Evolutionary conservation across 2,797 vertebrate species (phyloP), one percentile per base, ranked within the genome.

Genomic region (Sparidentex hasta): DNA sequence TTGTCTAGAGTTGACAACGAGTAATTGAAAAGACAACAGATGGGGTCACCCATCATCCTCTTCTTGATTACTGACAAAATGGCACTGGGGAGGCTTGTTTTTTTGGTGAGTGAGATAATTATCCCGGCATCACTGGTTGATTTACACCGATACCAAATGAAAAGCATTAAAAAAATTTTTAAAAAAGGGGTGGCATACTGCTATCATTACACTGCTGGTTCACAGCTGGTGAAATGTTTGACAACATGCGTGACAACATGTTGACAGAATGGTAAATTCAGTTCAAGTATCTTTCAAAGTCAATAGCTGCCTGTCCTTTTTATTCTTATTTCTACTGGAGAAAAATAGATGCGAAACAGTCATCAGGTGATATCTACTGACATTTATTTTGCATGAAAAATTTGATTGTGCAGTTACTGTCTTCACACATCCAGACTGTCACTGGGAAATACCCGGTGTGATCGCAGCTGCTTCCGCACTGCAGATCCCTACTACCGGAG

Each of bases 381-480:
- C 11, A 52, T 52, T 54, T 23, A 14, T 20, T 43, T 51, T 29
- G 23, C 13, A 11, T 25, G 11, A 33, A 13, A 51, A 7, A 50
- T 41, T 20, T 67, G 38, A 81, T 58, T 71, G 47, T 61, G 48
- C 47, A 47, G 64, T 65, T 29, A 6, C 20, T 27, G 12, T 67
- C 12, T 65, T 77, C 73, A 47, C 67, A 78, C 33, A 74, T 50
- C 5, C 21, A 2, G 17, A 56, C 63, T 23, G 58, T 66, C 51
- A 41, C 16, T 68, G 57, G 67, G 65, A 80, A 66, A 47, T 25
- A 47, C 73, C 76, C 54, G n/a, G 51, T 70, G 56, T 78, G 81
- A 82, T 79, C 11, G 7, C 85, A 83, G 84, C 61, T 76, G 68
- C 74, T 78, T 66, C 66, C 80, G 71, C 72, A 23, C 44, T 5